phyloP scores from a whole-genome alignment of 1,140 invertebrate species.

The Drosophila tani region DNA sequence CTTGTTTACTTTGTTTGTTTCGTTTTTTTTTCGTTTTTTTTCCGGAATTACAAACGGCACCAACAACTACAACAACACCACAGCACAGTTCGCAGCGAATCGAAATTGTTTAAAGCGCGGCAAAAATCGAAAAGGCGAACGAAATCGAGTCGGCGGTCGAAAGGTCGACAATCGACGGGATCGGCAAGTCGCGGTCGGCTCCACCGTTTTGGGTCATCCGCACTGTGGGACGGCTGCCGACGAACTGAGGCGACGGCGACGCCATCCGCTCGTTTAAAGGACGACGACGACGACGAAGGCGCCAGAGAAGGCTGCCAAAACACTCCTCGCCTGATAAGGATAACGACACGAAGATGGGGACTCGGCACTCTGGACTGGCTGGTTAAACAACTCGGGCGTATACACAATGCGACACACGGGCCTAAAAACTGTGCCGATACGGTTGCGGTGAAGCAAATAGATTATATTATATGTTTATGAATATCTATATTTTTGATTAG shows the following conservation, averaged over 20 bases:
- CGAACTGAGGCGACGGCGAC: conserved; percentile 64
- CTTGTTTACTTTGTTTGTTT: conserved; percentile 32
- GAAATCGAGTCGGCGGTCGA: conserved; percentile 24
- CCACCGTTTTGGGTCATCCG: conserved; percentile 61
- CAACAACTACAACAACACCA: conserved; percentile 3
- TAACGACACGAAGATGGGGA: conserved; percentile 55
- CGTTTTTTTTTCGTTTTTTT: too few relatives aligned
- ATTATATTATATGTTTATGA: not conserved
- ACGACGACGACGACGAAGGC: conserved; percentile 42
- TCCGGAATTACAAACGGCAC: conserved; percentile 18
- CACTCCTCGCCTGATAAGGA: conserved; percentile 67
- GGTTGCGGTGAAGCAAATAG: conserved; percentile 1
- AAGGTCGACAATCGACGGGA: conserved; percentile 17
- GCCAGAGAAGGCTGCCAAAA: conserved; percentile 48
- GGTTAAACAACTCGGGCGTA: conserved; percentile 12
- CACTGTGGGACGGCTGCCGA: conserved; percentile 76
- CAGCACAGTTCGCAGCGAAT: conserved; percentile 2
- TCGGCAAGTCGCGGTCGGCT: conserved; percentile 29
- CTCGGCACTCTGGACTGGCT: conserved; percentile 17
- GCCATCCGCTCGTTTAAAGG: conserved; percentile 64
- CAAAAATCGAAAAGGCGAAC: conserved; percentile 25
- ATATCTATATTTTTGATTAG: too few relatives aligned
- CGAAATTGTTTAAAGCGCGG: conserved; percentile 34
- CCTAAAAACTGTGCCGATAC: conserved; percentile 26
- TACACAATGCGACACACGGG: conserved; percentile 17